Percentiles rank a stretch among this genome's conserved stretches.
Conservation (phyloP, 2,888 invertebrate genomes). For the Euzetes globulus region DNA sequence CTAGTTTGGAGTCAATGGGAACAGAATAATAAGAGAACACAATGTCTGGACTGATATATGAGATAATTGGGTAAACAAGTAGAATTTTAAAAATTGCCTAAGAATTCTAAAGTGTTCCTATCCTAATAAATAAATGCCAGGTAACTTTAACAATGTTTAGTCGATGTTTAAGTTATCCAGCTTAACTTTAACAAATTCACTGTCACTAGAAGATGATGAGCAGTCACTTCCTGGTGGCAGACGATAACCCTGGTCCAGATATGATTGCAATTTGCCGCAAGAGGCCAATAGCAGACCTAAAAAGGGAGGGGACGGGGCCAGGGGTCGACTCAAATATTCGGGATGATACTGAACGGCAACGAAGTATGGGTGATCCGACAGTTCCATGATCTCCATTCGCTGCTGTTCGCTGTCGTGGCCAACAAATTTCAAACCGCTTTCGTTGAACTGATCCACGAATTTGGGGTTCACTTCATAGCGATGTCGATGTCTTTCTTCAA, state of each 20-base stretch:
- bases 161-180: too few species aligned
- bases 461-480: constrained; percentile 94
- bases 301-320: constrained; percentile 89
- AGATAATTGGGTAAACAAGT: too few species aligned
- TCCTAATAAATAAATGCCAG: too few species aligned
- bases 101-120: too few species aligned
- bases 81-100: too few species aligned
- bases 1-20: too few species aligned
- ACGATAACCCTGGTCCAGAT: constrained; percentile 44
- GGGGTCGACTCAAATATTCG: constrained; percentile 85
- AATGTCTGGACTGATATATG: too few species aligned
- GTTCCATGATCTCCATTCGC: constrained; percentile 88
- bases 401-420: constrained; percentile 59
- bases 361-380: constrained; percentile 80
- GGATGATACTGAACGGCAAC: constrained; percentile 97
- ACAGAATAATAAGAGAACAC: too few species aligned
- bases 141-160: too few species aligned
- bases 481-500: constrained; percentile 94
- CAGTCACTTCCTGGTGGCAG: constrained; percentile 38
- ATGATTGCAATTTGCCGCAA: constrained; percentile 33
- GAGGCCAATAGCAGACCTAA: constrained; percentile 65
- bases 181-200: background rate
- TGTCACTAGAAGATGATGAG: background rate
- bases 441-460: constrained; percentile 68
- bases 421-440: constrained; percentile 78